A percentile compares a stretch with the other conserved stretches of the same genome.
Evolutionary conservation across 2,797 vertebrate genomes (phyloP).

Genomic region (Acanthornis magna): DNA sequence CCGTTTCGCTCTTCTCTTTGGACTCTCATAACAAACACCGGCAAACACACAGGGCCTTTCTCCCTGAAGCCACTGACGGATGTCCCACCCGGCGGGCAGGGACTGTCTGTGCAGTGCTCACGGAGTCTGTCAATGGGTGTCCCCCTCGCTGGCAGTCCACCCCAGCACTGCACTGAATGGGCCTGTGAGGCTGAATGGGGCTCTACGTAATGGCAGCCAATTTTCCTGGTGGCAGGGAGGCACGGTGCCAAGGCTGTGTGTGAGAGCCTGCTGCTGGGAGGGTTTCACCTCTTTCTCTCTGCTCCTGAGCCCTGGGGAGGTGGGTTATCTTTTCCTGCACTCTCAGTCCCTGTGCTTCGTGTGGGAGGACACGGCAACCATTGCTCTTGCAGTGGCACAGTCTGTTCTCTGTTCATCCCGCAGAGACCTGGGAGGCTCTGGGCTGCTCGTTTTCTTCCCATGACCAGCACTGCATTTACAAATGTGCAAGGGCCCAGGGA

Average conservation of each 20-base stretch:
- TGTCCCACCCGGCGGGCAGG: accelerated
- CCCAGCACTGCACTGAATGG: background rate
- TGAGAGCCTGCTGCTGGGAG: background rate
- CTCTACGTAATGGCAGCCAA: background rate
- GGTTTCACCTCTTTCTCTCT: background rate
- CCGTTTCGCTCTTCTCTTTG: background rate
- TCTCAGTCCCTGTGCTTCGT: background rate
- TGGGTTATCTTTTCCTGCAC: background rate
- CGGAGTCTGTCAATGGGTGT: accelerated
- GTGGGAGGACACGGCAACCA: background rate
- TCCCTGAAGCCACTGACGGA: background rate
- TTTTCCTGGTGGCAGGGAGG: background rate
- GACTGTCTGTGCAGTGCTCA: background rate
- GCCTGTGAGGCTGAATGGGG: background rate
- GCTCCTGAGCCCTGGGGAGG: background rate
- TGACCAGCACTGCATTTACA: background rate
- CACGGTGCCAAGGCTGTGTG: background rate
- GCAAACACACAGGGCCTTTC: background rate
- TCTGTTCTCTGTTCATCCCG: background rate
- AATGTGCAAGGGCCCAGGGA: background rate
- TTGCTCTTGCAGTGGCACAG: accelerated
- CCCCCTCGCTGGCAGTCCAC: background rate
- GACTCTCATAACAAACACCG: background rate
- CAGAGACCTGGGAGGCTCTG: background rate
- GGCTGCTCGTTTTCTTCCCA: accelerated